Evolutionary conservation across 2,797 vertebrate species (phyloP), one percentile per base, ranked within the genome.

Genomic region (Darevskia nairensis): DNA sequence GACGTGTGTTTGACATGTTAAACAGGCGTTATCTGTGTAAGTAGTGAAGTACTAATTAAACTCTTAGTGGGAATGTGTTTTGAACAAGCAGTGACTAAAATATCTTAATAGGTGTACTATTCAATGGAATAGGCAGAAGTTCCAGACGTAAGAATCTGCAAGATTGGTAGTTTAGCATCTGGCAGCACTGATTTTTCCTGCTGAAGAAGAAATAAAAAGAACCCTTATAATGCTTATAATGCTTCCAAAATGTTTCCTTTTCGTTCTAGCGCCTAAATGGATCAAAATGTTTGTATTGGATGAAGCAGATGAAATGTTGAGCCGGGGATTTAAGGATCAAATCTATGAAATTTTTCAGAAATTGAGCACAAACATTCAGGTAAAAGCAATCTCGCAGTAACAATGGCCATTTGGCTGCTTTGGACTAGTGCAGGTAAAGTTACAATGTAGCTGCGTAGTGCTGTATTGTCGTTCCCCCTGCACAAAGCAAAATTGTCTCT

Each of bases 251-350:
- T 84, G 0, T 41, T 17, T 81, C 7, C 2, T 72, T 84, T 55
- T 55, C 3, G 50, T 75, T 86, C 17, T 85, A 99, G 99, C 97
- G 84, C 97, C 99, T 27, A 99, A 98, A 96, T 98, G 97, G 96
- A 99, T 99, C 96, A 99, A 99, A 97, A 99, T 99, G 99, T 99
- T 99, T 94, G 99, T 99, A 93, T 96, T 99, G 97, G 99, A 99
- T 94, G 99, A 99, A 97, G 99, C 99, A 17, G 99, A 99, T 96
- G 99, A 99, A 96, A 99, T 99, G 99, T 95, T 99, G 96, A 99
- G 99, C 95, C 98, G 99, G 88, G 99, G 99, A 6, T 99, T 99
- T 96, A 99, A 99, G 96, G 99, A 99, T 98, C 99, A 99, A 96
- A 99, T 99, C 92, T 99, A 99, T 92, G 99, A 99, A 94, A 99